Base-by-base conservation (phyloP, 2,888 invertebrate genomes). In the Cryptus viduatorius region DNA sequence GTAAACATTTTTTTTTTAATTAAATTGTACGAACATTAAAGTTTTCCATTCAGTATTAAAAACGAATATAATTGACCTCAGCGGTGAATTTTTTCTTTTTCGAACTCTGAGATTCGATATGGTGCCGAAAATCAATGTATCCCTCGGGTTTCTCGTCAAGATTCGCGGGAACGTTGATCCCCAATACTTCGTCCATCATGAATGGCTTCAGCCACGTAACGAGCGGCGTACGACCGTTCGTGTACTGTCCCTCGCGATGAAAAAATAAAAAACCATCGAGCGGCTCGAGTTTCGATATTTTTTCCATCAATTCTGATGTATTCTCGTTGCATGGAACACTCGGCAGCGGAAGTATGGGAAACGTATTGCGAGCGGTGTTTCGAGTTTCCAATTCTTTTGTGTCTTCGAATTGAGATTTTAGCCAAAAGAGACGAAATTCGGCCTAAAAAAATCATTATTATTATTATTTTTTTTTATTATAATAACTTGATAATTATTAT, bases 241-340 rank as follows among this genome's bases (percentile, higher is more conserved):
- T 95, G 91, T 99, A 99, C 88, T 96, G 96, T 0, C 96, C 96
- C 84, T 96, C 95, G 89, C 96, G 97, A 94, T 99, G 98, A 94
- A 97, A 99, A 94, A 99, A 99, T 76, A 99, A 94, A 50, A 98
- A 92, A 0, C 99, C 99, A 93, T 99, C 99, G 75, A 98, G 92
- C 69, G 93, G 87, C 0, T 96, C 94, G 8, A 89, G 90, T 4
- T 84, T 46, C 0, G 88, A 64, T 67, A 94, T 71, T 90, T 83
- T 91, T 91, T 71, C 94, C 73, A 96, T 89, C 61, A 93, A 92
- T 82, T 94, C 92, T 84, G 96, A 95, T 77, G 94, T 92, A 83
- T 94, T 90, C 53, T 87, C 89, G 78, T 93, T 89, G 85, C 96
- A 96, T 4, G 94, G 90, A 53, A 94, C 91, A 91, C 94, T 95